phyloP scores from a whole-genome alignment of 2,113 vertebrate genomes.

The Xenus cinereus region DNA sequence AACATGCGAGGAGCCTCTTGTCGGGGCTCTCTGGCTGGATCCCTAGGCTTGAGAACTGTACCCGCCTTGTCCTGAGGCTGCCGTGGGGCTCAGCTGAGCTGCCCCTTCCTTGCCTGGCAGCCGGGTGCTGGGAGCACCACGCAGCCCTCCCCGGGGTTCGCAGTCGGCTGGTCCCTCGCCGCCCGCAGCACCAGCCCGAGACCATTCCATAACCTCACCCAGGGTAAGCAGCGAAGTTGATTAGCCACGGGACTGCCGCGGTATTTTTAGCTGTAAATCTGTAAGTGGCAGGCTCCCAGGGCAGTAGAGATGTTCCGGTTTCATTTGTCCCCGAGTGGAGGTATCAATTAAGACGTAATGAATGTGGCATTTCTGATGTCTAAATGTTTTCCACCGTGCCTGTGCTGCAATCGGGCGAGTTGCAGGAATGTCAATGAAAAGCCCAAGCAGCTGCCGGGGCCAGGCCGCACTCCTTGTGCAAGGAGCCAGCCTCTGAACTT shows the following conservation, averaged over 20 bases:
- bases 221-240: slow-evolving; percentile 21
- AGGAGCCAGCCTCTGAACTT: background rate
- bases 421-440: slow-evolving; percentile 23
- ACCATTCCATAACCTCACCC: slow-evolving; percentile 18
- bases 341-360: slow-evolving; percentile 64
- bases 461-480: background rate
- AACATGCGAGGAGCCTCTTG: rapidly evolving
- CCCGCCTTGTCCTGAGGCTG: rapidly evolving
- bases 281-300: slow-evolving; percentile 19
- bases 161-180: background rate
- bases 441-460: background rate
- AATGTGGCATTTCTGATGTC: slow-evolving; percentile 34
- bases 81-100: rapidly evolving
- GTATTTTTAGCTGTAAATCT: slow-evolving; percentile 68
- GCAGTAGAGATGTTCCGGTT: slow-evolving; percentile 19
- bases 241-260: background rate
- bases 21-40: background rate
- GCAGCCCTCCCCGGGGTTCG: background rate
- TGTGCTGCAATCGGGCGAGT: background rate
- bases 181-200: background rate
- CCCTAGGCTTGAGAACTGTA: rapidly evolving
- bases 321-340: slow-evolving; percentile 41
- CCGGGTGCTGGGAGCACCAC: background rate
- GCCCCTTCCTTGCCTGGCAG: background rate
- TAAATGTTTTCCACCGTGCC: slow-evolving; percentile 29